These are phyloP conservation scores for Papilio polyxenes DNA, from an alignment of 1,140 invertebrate species.

Conservation along the genomic window DNA sequence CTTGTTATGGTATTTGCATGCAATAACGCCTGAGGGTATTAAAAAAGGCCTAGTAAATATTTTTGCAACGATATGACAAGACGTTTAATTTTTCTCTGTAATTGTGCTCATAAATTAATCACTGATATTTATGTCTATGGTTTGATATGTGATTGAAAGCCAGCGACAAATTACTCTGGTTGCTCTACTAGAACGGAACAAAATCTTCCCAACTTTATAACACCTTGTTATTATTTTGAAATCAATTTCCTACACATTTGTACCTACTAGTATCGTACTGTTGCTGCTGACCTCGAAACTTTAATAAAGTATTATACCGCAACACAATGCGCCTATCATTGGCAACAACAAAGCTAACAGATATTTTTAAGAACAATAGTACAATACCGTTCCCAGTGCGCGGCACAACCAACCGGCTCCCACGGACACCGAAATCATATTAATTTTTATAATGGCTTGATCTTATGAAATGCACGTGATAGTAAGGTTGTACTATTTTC, in stretches of 20 bases:
- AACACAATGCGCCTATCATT: slow-evolving; percentile 16
- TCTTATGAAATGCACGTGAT: slow-evolving; percentile 11
- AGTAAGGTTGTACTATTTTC: slow-evolving; percentile 19
- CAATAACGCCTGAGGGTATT: not conserved
- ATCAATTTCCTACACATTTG: not conserved
- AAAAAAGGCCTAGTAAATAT: not conserved
- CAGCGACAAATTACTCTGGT: not conserved
- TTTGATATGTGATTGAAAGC: no score
- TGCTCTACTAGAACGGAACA: not conserved
- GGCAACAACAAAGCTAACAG: slow-evolving; percentile 9
- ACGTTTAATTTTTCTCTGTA: not conserved
- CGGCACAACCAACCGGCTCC: not conserved
- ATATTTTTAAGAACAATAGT: slow-evolving; percentile 20
- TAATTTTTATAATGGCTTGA: not conserved
- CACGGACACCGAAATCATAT: not conserved
- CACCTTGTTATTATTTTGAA: slow-evolving; percentile 5
- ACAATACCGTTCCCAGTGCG: slow-evolving; percentile 20
- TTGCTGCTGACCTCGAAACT: slow-evolving; percentile 20
- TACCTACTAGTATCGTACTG: not conserved
- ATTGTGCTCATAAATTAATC: no score
- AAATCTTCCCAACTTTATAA: not conserved
- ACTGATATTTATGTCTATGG: no score
- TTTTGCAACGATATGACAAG: not conserved
- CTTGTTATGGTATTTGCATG: not conserved
- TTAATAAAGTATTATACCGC: slow-evolving; percentile 8